Percentiles rank a stretch among this genome's conserved stretches.
Evolutionary conservation across 2,797 vertebrate species (phyloP).

Genomic region (Cygnus olor): DNA sequence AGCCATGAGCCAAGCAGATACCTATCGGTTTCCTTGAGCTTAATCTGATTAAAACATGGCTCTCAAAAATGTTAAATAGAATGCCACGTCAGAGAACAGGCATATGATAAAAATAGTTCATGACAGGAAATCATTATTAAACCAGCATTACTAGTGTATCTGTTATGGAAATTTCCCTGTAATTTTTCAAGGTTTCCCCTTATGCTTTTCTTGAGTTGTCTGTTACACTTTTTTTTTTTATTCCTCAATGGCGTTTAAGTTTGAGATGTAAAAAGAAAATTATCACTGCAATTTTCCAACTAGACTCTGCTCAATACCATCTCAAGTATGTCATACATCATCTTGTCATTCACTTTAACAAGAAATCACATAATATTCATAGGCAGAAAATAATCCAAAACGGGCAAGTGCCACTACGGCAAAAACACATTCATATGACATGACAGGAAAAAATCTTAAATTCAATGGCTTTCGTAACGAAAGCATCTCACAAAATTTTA

Average conservation of each 20-base stretch:
- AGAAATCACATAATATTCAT: conserved; percentile 39
- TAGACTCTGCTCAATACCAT: conserved; percentile 57
- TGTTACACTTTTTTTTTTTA: background rate
- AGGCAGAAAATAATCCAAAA: conserved; percentile 28
- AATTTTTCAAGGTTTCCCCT: conserved; percentile 75
- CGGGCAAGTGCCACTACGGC: background rate
- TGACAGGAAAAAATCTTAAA: background rate
- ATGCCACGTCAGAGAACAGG: conserved; percentile 76
- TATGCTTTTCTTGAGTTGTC: conserved; percentile 53
- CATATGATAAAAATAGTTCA: conserved; percentile 79
- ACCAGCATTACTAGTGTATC: conserved; percentile 73
- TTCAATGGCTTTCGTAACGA: background rate
- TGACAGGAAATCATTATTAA: conserved; percentile 81
- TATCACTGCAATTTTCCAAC: conserved; percentile 63
- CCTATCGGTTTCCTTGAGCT: conserved; percentile 81
- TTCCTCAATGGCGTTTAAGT: conserved; percentile 44
- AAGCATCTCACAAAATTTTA: background rate
- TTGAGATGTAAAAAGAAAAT: conserved; percentile 68
- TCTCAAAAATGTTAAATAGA: conserved; percentile 79
- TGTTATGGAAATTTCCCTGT: conserved; percentile 79
- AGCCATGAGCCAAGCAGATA: conserved; percentile 81
- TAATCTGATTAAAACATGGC: conserved; percentile 84
- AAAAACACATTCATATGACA: background rate
- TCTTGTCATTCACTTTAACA: conserved; percentile 55
- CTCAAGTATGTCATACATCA: conserved; percentile 50